Evolutionary conservation across 92 coral and sea anemone species (phyloP).

Genomic region (Actinostola sp.): DNA sequence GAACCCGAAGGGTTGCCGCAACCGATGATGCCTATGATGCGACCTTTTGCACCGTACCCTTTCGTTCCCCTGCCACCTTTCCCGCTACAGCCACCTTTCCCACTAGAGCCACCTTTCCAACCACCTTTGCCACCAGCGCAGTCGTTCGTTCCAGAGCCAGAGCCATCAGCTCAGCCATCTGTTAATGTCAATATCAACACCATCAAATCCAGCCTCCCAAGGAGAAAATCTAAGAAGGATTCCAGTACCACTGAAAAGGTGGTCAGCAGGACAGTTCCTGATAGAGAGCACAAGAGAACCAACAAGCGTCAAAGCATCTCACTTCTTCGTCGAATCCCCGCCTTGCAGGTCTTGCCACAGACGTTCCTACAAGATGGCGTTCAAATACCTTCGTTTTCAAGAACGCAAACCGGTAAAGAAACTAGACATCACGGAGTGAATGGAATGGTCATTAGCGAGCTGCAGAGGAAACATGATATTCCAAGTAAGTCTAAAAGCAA

Average conservation of each 20-base stretch:
- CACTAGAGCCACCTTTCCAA: background rate
- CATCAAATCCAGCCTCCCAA: slow-evolving; percentile 59
- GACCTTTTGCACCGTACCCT: slow-evolving; percentile 32
- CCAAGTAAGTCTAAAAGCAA: slow-evolving; percentile 22
- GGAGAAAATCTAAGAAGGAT: slow-evolving; percentile 24
- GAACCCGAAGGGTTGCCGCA: background rate
- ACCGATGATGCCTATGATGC: background rate
- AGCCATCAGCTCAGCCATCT: slow-evolving; percentile 32
- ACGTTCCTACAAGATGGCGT: slow-evolving; percentile 75
- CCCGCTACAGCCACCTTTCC: slow-evolving; percentile 12
- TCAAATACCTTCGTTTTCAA: slow-evolving; percentile 63
- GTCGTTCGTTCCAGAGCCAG: slow-evolving; percentile 21
- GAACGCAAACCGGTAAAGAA: slow-evolving; percentile 29
- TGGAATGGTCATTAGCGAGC: slow-evolving; percentile 69
- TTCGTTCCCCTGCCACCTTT: slow-evolving; percentile 12
- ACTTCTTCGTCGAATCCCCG: slow-evolving; percentile 74
- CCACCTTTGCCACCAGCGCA: background rate
- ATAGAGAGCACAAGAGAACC: slow-evolving; percentile 9
- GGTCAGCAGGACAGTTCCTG: background rate
- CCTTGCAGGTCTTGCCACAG: slow-evolving; percentile 89
- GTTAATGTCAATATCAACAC: slow-evolving; percentile 63
- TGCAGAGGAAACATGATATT: slow-evolving; percentile 59
- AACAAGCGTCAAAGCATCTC: slow-evolving; percentile 64
- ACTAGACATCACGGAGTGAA: slow-evolving; percentile 32
- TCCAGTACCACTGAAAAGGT: background rate